These are phyloP conservation scores for Genyomyrus donnyi DNA, from an alignment of 2,113 vertebrate genomes.

Conservation along the genomic window DNA sequence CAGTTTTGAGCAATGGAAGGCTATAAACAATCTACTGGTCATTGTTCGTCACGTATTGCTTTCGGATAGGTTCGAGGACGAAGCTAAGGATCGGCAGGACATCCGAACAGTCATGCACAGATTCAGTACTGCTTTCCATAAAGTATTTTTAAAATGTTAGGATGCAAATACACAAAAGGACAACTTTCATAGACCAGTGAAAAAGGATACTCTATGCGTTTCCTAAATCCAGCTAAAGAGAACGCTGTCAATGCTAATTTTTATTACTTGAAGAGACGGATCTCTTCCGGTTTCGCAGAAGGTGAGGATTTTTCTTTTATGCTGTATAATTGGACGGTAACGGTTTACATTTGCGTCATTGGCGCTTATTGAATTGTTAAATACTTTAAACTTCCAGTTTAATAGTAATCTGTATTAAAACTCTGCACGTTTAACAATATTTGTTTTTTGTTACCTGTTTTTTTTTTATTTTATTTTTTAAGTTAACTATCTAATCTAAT, in stretches of 20 bases:
- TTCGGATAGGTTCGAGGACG: slow-evolving; percentile 5
- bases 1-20: not conserved
- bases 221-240: too few relatives aligned
- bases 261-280: not conserved
- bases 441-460: not conserved
- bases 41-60: not conserved
- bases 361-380: not conserved
- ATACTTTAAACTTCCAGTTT: not conserved
- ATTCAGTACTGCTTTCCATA: not conserved
- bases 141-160: not conserved
- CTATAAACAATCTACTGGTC: not conserved
- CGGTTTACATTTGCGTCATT: not conserved
- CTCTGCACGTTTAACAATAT: not conserved
- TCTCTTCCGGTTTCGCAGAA: slow-evolving; percentile 40
- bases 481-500: not conserved
- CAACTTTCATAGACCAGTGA: slow-evolving; percentile 4
- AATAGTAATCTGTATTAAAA: not conserved
- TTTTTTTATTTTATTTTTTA: not conserved
- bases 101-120: not conserved
- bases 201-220: not conserved
- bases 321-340: not conserved
- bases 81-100: not conserved
- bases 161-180: not conserved
- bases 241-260: not conserved
- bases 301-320: slow-evolving; percentile 41